phyloP scores from a whole-genome alignment of 1,140 invertebrate species.

The Hypsibius dujardini region DNA sequence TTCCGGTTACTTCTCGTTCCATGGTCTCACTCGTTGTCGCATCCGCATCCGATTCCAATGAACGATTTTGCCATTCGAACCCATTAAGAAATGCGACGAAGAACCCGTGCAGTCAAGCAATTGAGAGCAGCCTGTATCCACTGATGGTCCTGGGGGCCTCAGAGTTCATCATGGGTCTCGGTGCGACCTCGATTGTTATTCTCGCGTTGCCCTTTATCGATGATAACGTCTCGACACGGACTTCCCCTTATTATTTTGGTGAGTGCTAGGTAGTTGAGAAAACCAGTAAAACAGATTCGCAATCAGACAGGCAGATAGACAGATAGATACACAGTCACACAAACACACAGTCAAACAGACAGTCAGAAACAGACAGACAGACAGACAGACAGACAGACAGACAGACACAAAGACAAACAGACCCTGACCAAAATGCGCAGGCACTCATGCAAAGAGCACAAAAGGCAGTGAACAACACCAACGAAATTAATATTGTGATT shows the following conservation, averaged over 20 bases:
- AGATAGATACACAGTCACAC: no score
- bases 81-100: background rate
- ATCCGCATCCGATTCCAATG: background rate
- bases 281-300: no score
- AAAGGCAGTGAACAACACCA: no score
- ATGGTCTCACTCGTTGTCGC: background rate
- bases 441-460: no score
- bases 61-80: background rate
- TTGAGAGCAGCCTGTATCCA: constrained; percentile 1
- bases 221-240: constrained; percentile 72
- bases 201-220: constrained; percentile 84
- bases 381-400: no score
- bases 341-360: no score
- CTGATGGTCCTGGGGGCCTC: background rate
- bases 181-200: constrained; percentile 75
- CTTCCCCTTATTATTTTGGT: constrained; percentile 83
- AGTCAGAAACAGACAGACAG: no score
- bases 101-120: background rate
- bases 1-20: constrained; percentile 5
- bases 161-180: constrained; percentile 54
- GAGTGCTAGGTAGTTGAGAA: no score
- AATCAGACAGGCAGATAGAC: no score
- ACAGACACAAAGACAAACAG: no score
- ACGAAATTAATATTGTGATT: no score
- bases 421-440: no score